These are phyloP conservation scores for Schlechtendalia chinensis DNA, from an alignment of 1,140 invertebrate species.

Conservation along the genomic window DNA sequence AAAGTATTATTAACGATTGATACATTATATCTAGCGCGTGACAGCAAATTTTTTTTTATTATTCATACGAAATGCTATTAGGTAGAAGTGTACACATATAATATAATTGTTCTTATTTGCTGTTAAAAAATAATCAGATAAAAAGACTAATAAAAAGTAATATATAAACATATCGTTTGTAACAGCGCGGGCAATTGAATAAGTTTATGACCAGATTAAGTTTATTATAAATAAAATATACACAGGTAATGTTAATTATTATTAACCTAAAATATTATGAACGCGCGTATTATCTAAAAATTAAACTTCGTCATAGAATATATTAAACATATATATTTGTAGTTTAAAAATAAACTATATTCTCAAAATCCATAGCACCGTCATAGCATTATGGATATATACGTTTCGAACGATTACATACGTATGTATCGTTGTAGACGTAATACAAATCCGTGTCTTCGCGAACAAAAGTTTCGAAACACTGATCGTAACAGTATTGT, in stretches of 20 bases:
- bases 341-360: background rate
- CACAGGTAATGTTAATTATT: background rate
- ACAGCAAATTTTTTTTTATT: background rate
- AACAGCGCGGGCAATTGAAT: background rate
- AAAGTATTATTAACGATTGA: too few species aligned
- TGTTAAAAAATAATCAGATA: conserved; percentile 1
- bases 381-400: background rate
- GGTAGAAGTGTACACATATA: background rate
- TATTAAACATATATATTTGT: background rate
- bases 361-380: background rate
- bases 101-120: background rate
- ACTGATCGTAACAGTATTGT: too few species aligned
- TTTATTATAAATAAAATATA: conserved; percentile 9
- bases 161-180: background rate
- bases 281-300: too few species aligned
- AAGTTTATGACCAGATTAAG: conserved; percentile 24
- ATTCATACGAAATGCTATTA: background rate
- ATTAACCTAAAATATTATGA: too few species aligned
- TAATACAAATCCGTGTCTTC: too few species aligned
- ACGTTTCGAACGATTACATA: background rate
- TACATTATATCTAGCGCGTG: too few species aligned
- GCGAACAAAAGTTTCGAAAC: too few species aligned
- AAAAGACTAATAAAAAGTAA: background rate
- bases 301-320: background rate
- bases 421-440: too few species aligned